Evolutionary conservation across 2,888 invertebrate species (phyloP).

Genomic region (Mimumesa dahlbomi): DNA sequence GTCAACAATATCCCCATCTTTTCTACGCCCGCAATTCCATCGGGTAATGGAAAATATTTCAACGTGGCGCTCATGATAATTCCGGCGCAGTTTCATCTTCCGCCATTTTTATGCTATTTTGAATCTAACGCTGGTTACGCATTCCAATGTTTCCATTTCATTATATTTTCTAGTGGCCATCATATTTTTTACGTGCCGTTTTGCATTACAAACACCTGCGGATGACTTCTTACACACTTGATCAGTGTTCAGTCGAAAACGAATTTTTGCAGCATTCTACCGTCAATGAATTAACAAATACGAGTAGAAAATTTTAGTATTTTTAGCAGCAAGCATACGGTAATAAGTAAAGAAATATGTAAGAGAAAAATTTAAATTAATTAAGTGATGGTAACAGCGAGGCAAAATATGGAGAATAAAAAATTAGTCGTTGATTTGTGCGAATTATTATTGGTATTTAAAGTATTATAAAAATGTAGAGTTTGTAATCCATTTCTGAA

Average conservation of each 20-base stretch:
- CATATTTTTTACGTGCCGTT: constrained; percentile 13
- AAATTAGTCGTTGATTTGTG: too few species aligned
- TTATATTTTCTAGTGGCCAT: constrained; percentile 2
- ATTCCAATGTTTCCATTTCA: constrained; percentile 34
- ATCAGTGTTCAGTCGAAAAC: background rate
- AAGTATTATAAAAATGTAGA: too few species aligned
- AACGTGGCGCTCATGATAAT: constrained; percentile 39
- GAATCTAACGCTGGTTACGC: constrained; percentile 25
- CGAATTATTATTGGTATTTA: too few species aligned
- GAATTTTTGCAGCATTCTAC: too few species aligned
- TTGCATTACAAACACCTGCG: background rate
- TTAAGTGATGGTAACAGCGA: too few species aligned
- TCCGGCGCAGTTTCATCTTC: constrained; percentile 27
- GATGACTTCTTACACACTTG: background rate
- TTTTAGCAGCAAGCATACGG: too few species aligned
- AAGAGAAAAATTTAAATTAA: too few species aligned
- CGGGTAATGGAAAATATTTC: constrained; percentile 56
- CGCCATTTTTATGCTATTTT: constrained; percentile 43
- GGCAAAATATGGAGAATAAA: too few species aligned
- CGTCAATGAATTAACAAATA: too few species aligned
- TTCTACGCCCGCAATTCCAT: constrained; percentile 52
- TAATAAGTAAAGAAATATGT: too few species aligned
- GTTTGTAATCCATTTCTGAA: too few species aligned
- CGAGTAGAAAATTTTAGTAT: too few species aligned
- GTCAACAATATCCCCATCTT: constrained; percentile 40